These are phyloP conservation scores for Streptopelia turtur DNA, from an alignment of 2,797 vertebrate genomes.

Conservation along the genomic window DNA sequence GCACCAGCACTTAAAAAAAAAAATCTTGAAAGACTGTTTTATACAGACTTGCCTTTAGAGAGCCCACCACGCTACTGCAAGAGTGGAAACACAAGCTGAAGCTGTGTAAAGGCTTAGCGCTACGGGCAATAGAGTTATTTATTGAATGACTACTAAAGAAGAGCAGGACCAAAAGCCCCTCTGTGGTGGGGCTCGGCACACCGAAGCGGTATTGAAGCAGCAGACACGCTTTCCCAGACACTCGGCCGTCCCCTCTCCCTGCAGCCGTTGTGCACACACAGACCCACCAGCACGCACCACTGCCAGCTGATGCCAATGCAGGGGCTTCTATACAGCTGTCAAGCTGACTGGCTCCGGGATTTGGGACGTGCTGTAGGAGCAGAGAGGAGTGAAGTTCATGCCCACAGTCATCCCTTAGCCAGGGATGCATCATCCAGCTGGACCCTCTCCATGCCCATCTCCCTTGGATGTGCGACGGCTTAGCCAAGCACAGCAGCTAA, in stretches of 20 bases:
- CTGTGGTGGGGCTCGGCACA: background rate
- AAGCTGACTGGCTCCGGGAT: background rate
- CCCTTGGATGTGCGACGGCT: rapidly evolving
- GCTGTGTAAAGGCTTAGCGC: slow-evolving; percentile 27
- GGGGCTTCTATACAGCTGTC: background rate
- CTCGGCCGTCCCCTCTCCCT: background rate
- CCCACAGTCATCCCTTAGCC: background rate
- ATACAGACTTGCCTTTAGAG: background rate
- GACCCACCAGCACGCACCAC: rapidly evolving
- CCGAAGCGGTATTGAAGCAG: background rate
- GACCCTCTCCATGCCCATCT: background rate
- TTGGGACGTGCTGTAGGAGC: background rate
- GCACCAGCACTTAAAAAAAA: slow-evolving; percentile 14
- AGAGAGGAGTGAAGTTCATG: background rate
- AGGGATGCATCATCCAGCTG: background rate
- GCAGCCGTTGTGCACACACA: background rate
- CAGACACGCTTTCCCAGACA: background rate
- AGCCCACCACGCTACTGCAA: slow-evolving; percentile 1
- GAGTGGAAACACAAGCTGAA: background rate
- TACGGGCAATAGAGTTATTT: slow-evolving; percentile 40
- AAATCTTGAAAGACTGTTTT: background rate
- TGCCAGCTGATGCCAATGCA: background rate
- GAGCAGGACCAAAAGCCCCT: slow-evolving; percentile 49
- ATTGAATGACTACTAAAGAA: slow-evolving; percentile 58
- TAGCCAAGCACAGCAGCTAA: background rate